Base-by-base conservation (phyloP, 2,888 invertebrate genomes). In the Sminthurides aquaticus region DNA sequence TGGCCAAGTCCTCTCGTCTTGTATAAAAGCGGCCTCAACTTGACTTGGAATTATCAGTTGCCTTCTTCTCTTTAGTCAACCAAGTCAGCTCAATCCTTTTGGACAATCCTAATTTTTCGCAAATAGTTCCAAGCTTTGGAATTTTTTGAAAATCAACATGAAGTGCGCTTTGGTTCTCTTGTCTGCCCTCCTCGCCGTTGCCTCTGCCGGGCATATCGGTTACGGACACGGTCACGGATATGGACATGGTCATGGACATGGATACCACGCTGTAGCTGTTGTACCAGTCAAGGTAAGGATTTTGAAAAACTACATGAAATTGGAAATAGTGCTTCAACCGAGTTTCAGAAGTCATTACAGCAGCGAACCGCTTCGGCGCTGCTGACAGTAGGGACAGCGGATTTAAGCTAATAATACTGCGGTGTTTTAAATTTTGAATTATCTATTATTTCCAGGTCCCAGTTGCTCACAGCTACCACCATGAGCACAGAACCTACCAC, bases 401-500 rank as follows among this genome's bases (percentile, higher is more conserved):
- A n/a, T n/a, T n/a, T n/a, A n/a, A n/a, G n/a, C n/a, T n/a, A n/a
- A n/a, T n/a, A n/a, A n/a, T n/a, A n/a, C n/a, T n/a, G n/a, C n/a
- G n/a, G n/a, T n/a, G n/a, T n/a, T n/a, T n/a, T n/a, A n/a, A n/a
- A n/a, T n/a, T n/a, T n/a, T n/a, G n/a, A n/a, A n/a, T 49, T 26
- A 49, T 43, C 34, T 29, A 52, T 27, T 60, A 27, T 56, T 11
- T 26, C 1, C 56, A 73, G 73, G 73, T 73, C 0, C 73, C 73
- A 62, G 61, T 73, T 20, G 73, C 73, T 57, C 71, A 71, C 2
- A 68, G 68, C 15, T 73, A 73, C 61, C 73, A 73, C 59, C 73
- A 73, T 57, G 73, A 73, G 61, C 69, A 73, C 65, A 56, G 73
- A n/a, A 71, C 69, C 25, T 73, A 73, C 60, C 73, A 73, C 60